These are phyloP conservation scores for Thryonomys swinderianus DNA, from an alignment of 2,113 vertebrate genomes.

Conservation along the genomic window DNA sequence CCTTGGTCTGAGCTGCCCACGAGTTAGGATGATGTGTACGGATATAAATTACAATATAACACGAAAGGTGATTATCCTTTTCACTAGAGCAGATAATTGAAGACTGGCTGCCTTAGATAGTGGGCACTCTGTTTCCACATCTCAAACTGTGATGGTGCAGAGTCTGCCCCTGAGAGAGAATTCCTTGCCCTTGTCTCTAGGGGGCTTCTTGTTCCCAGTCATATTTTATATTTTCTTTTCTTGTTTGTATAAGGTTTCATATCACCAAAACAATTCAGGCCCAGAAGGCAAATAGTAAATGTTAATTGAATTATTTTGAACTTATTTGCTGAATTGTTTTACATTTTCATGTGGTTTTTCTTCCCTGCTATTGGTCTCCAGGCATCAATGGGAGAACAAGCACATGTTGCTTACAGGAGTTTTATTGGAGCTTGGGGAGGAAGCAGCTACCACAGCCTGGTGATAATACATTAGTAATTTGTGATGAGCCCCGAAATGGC, in stretches of 20 bases:
- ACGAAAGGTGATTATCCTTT: conserved; percentile 45
- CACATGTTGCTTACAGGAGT: background rate
- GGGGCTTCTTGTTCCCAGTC: background rate
- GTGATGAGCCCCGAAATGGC: background rate
- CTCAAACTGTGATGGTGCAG: background rate
- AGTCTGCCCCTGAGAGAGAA: background rate
- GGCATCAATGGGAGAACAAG: background rate
- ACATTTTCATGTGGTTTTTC: background rate
- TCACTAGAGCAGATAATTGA: conserved; percentile 55
- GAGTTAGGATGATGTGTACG: background rate
- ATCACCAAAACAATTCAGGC: background rate
- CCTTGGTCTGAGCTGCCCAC: background rate
- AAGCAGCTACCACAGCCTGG: background rate
- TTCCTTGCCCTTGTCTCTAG: background rate
- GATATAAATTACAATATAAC: conserved; percentile 10
- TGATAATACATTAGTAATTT: background rate
- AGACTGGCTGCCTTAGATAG: background rate
- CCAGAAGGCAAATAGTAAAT: conserved; percentile 48
- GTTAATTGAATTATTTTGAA: conserved; percentile 42
- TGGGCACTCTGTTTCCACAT: background rate
- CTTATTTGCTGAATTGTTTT: conserved; percentile 15
- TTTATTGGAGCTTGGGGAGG: background rate
- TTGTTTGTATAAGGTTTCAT: conserved; percentile 5
- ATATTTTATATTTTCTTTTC: background rate
- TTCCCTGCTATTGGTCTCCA: background rate